Evolutionary conservation across 2,888 invertebrate genomes (phyloP), one percentile per base, ranked within the genome.

Genomic region (Chrysomela aeneicollis): DNA sequence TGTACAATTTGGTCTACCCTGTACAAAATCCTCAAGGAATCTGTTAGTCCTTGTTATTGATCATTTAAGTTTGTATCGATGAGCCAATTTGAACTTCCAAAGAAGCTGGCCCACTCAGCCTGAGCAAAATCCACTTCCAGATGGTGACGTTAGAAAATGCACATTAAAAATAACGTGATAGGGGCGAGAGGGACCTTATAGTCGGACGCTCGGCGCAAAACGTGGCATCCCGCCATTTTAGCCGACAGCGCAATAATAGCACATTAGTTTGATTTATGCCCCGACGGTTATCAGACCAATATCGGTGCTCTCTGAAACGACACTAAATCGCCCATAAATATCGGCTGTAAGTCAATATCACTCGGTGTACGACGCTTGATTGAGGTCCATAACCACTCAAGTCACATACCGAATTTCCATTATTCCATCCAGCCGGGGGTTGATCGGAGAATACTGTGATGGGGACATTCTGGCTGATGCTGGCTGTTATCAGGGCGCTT

Each of bases 231-330:
- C 68, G 75, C 76, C 73, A 75, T 79, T 80, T 81, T 79, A 77
- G 80, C 80, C 79, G 79, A 80, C 81, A 78, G 75, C 75, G 82
- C 83, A 82, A 82, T 83, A 83, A 82, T 82, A 79, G 82, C 78
- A 82, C 82, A 82, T 82, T 82, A 82, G 79, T 81, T 82, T 82
- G 83, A 83, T 82, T 81, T 83, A 83, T 80, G 79, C 76, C 77
- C 75, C 79, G 78, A 77, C 78, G 82, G 82, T 82, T 82, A 82
- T 82, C 82, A 82, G 81, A 80, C 80, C 82, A 81, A 83, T 83
- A 82, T 82, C 79, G 82, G 81, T 81, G 79, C 81, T 81, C 82
- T 78, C 77, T 78, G 78, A 77, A 81, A 80, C 79, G 81, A 80
- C 81, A 80, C 79, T 76, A 80, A 82, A 83, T 82, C 82, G 82